Percentiles rank a stretch among this genome's conserved stretches.
These are phyloP conservation scores for Nesogale talazaci DNA, from an alignment of 2,113 vertebrate genomes.

Conservation along the genomic window DNA sequence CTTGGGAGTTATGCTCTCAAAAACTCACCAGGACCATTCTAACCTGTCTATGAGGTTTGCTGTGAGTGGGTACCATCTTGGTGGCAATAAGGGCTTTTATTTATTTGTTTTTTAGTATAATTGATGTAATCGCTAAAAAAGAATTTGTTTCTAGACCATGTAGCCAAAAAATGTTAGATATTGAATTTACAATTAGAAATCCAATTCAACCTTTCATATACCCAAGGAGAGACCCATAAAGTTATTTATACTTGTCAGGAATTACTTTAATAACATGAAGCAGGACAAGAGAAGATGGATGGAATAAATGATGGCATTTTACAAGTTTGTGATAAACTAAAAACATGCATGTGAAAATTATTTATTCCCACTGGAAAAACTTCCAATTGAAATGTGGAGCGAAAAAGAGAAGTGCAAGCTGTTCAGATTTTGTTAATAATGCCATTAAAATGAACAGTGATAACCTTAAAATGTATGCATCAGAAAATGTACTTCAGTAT, in stretches of 20 bases:
- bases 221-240: neutral
- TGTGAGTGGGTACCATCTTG: too few species aligned
- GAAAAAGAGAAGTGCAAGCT: neutral
- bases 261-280: neutral
- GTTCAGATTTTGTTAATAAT: neutral
- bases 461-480: neutral
- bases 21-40: too few species aligned
- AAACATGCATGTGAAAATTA: neutral
- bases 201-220: neutral
- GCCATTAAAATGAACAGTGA: neutral
- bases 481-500: neutral
- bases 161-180: neutral
- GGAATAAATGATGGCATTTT: neutral
- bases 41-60: too few species aligned
- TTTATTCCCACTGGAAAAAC: neutral
- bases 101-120: neutral
- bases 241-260: neutral
- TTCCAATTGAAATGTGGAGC: neutral
- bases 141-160: neutral
- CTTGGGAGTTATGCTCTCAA: too few species aligned
- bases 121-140: neutral
- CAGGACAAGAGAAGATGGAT: neutral
- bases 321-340: slow-evolving; percentile 10
- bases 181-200: slow-evolving; percentile 14
- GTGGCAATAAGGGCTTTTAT: too few species aligned